Conservation (phyloP, 2,113 vertebrate genomes). For the Eleginops maclovinus region DNA sequence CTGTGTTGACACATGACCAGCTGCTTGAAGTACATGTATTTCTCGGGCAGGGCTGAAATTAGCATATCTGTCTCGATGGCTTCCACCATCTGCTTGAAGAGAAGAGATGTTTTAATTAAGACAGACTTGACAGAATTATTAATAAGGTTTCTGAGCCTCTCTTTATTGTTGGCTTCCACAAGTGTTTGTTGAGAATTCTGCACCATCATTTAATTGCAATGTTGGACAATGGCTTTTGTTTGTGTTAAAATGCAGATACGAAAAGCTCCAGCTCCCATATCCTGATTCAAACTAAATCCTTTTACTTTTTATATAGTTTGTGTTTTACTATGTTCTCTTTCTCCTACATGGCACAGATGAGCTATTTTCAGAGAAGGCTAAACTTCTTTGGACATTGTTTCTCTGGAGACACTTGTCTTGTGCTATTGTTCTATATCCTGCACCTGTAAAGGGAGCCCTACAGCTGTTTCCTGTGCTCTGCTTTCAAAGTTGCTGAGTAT, state of each 20-base stretch:
- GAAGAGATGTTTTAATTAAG: conserved; percentile 27
- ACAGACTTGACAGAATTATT: conserved; percentile 12
- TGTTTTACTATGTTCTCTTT: conserved; percentile 5
- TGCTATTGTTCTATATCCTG: conserved; percentile 18
- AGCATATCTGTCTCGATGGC: conserved; percentile 33
- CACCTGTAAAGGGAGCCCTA: conserved; percentile 33
- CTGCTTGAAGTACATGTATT: conserved; percentile 23
- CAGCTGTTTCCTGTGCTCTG: conserved; percentile 33
- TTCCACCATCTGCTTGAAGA: conserved; percentile 43
- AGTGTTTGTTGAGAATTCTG: neutral
- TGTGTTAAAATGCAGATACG: neutral
- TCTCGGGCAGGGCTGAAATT: conserved; percentile 27
- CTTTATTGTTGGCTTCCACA: neutral
- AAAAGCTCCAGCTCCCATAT: neutral
- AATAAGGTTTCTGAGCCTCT: neutral
- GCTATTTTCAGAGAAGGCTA: conserved; percentile 1
- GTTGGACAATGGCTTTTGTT: conserved; percentile 10
- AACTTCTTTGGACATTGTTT: conserved; percentile 23
- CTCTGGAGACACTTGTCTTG: conserved; percentile 20
- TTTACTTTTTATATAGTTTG: conserved; percentile 11
- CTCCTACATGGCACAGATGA: neutral
- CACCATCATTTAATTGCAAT: neutral
- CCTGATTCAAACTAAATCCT: neutral
- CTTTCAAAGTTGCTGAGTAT: conserved; percentile 15
- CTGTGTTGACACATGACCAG: conserved; percentile 18